Base-by-base conservation (phyloP, 2,113 vertebrate species). In the Apteryx mantelli region DNA sequence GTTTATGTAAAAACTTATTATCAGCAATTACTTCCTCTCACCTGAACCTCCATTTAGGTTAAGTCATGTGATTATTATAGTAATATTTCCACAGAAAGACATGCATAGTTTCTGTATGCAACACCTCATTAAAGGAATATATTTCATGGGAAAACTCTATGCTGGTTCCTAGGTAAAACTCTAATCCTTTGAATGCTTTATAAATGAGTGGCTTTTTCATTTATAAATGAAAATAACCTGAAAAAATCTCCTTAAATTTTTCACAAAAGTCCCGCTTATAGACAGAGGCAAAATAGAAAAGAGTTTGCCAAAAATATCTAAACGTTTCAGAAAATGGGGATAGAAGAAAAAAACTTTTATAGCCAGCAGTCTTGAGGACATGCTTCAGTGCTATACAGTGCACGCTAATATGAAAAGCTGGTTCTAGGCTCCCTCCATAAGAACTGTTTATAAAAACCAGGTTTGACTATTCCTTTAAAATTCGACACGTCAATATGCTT, bases 401-500 rank as follows among this genome's bases (percentile, higher is more conserved):
- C 70, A 52, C 52, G 38, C 18, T 28, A 13, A 5, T 71, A 82
- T 32, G 86, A 42, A 78, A 50, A 63, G 9, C 46, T 64, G 15
- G 0, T 9, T 75, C 63, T 85, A 40, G 56, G 16, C 9, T 46
- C 79, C 32, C 30, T 82, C 11, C 5, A 1, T 56, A 44, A 69
- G 28, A 60, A 44, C 5, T 42, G 28, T 44, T 74, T 26, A 20
- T 70, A 55, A 65, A 69, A 88, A 17, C 2, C 22, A 40, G 12
- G 16, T 82, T 81, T 64, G 46, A 36, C 24, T 56, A 2, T 36
- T 22, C 9, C 34, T 15, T 66, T 91, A 55, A 76, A 80, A 74
- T 52, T 40, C 0, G 0, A 24, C 3, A 8, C 48, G 56, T 79
- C 36, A 16, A 1, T 48, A 30, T 36, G 7, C 0, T 0, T 21